These are phyloP conservation scores for Pogonus chalceus DNA, from an alignment of 1,140 invertebrate species.

Conservation along the genomic window DNA sequence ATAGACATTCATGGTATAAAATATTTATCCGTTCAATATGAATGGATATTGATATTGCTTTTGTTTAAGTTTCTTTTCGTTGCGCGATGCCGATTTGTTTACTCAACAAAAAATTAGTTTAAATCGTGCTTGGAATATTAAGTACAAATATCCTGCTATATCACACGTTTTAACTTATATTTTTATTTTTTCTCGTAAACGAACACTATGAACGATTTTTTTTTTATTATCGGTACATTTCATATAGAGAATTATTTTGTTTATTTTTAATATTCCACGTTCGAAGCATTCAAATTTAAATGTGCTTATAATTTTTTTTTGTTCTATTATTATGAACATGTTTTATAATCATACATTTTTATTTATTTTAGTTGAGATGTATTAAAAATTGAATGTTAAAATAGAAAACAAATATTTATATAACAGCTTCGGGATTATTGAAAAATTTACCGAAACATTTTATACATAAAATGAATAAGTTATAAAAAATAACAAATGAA, in stretches of 20 bases:
- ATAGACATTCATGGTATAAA: background rate
- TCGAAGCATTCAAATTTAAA: too few relatives aligned
- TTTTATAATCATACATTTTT: too few relatives aligned
- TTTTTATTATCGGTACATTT: background rate
- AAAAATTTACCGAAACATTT: too few relatives aligned
- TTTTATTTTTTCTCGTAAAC: background rate
- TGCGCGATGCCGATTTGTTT: background rate
- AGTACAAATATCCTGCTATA: background rate
- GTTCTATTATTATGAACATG: too few relatives aligned
- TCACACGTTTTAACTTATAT: background rate
- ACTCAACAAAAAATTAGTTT: background rate
- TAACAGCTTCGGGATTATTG: too few relatives aligned
- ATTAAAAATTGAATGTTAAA: too few relatives aligned
- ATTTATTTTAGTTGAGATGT: too few relatives aligned
- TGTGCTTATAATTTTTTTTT: too few relatives aligned
- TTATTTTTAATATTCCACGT: background rate
- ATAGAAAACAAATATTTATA: too few relatives aligned
- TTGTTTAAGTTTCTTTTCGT: background rate
- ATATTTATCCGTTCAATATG: background rate
- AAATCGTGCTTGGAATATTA: background rate
- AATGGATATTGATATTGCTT: background rate
- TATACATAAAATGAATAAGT: too few relatives aligned
- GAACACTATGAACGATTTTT: background rate
- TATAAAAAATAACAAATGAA: too few relatives aligned
- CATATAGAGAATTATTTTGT: background rate